Percentiles rank a stretch among this genome's conserved stretches.
These are phyloP conservation scores for Hermetia illucens DNA, from an alignment of 1,140 invertebrate genomes.

Conservation along the genomic window DNA sequence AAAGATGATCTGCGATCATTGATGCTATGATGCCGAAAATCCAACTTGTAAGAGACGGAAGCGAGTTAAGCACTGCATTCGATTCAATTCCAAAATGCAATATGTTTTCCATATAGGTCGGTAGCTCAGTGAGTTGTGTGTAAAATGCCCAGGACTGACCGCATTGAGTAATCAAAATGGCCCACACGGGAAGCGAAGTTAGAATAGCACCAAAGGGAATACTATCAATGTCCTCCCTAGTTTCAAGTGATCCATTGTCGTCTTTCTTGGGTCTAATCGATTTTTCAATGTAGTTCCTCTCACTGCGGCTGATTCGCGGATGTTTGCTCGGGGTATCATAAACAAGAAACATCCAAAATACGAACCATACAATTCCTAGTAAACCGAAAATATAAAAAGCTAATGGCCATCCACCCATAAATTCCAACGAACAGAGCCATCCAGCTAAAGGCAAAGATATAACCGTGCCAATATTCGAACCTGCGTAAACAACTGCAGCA, in stretches of 20 bases:
- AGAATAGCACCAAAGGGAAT: slow-evolving; percentile 65
- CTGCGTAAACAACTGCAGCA: slow-evolving; percentile 64
- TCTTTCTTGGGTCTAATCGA: slow-evolving; percentile 33
- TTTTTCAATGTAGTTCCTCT: slow-evolving; percentile 50
- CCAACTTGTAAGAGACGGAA: slow-evolving; percentile 66
- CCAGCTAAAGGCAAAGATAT: slow-evolving; percentile 60
- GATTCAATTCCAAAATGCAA: slow-evolving; percentile 75
- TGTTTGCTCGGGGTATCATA: slow-evolving; percentile 65
- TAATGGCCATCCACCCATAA: slow-evolving; percentile 58
- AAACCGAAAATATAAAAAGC: slow-evolving; percentile 67
- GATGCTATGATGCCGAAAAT: slow-evolving; percentile 52
- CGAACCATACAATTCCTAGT: slow-evolving; percentile 64
- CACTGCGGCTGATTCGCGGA: slow-evolving; percentile 57
- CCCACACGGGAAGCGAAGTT: slow-evolving; percentile 75
- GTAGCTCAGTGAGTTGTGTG: slow-evolving; percentile 83
- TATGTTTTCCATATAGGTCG: slow-evolving; percentile 87
- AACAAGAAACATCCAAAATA: slow-evolving; percentile 55
- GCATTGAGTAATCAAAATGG: slow-evolving; percentile 73
- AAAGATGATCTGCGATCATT: slow-evolving; percentile 52
- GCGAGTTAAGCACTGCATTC: slow-evolving; percentile 62
- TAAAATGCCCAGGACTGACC: slow-evolving; percentile 91
- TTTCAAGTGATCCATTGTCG: slow-evolving; percentile 6
- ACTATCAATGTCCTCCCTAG: neutral
- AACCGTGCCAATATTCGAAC: slow-evolving; percentile 53
- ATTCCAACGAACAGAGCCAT: slow-evolving; percentile 51